These are phyloP conservation scores for Onchidella celtica DNA, from an alignment of 2,888 invertebrate genomes.

Conservation along the genomic window DNA sequence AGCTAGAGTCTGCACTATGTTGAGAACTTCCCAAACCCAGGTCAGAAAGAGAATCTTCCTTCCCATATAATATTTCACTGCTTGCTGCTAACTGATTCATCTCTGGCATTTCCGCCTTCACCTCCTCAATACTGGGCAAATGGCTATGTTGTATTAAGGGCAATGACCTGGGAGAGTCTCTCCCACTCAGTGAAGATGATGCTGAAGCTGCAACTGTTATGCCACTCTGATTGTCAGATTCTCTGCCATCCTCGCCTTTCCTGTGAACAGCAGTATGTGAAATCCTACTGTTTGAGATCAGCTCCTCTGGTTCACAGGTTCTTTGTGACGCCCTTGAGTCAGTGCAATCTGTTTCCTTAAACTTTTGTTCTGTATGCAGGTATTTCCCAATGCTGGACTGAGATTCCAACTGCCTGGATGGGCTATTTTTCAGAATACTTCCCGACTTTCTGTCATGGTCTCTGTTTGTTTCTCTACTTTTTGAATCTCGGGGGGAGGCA, in stretches of 20 bases:
- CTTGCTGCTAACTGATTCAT: background rate
- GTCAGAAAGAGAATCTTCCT: conserved; percentile 44
- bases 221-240: background rate
- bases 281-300: too few species aligned
- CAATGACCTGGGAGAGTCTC: background rate
- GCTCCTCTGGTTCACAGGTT: too few species aligned
- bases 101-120: background rate
- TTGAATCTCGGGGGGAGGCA: background rate
- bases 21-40: conserved; percentile 30
- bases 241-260: too few species aligned
- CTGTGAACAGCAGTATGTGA: too few species aligned
- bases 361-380: background rate
- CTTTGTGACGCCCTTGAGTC: too few species aligned
- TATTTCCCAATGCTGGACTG: background rate
- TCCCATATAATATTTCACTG: too few species aligned
- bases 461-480: background rate
- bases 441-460: background rate
- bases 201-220: background rate
- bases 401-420: background rate
- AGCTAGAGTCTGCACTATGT: conserved; percentile 39
- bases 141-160: background rate
- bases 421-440: background rate
- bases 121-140: background rate
- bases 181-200: background rate
- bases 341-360: background rate